A percentile compares a stretch with the other conserved stretches of the same genome.
phyloP scores from a whole-genome alignment of 2,113 vertebrate genomes.

The Urocitellus parryii region DNA sequence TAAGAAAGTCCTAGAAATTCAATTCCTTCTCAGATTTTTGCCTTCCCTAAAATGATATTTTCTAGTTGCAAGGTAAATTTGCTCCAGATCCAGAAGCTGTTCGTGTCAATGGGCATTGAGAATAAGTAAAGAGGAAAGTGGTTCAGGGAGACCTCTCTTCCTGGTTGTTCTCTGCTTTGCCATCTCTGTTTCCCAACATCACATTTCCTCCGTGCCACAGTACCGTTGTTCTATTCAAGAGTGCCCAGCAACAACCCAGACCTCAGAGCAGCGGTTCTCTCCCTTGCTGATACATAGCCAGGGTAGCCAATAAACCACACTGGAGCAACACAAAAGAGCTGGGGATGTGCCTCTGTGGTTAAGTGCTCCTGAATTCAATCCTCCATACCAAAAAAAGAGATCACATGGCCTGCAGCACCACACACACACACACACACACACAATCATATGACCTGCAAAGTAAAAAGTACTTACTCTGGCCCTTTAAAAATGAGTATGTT shows the following conservation, averaged over 20 bases:
- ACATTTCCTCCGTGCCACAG: background rate
- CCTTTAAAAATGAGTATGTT: background rate
- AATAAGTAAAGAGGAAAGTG: slow-evolving; percentile 41
- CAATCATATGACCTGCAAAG: background rate
- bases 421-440: too few relatives aligned
- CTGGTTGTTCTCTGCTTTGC: background rate
- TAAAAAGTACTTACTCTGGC: background rate
- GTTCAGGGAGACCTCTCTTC: background rate
- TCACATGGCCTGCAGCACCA: background rate
- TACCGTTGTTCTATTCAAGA: background rate
- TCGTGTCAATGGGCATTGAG: background rate
- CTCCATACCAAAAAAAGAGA: too few relatives aligned
- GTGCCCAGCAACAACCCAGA: background rate
- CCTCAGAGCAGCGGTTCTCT: background rate
- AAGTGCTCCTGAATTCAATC: too few relatives aligned
- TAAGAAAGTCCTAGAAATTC: slow-evolving; percentile 46
- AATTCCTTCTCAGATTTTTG: slow-evolving; percentile 43
- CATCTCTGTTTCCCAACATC: background rate
- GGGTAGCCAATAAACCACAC: background rate
- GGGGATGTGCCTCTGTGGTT: too few relatives aligned
- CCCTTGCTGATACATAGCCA: background rate
- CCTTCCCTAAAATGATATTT: slow-evolving; percentile 42
- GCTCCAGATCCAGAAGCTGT: background rate
- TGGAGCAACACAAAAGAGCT: background rate
- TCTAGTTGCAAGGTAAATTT: slow-evolving; percentile 33